Evolutionary conservation across 1,140 invertebrate genomes (phyloP).

Genomic region (Bombus superbus): DNA sequence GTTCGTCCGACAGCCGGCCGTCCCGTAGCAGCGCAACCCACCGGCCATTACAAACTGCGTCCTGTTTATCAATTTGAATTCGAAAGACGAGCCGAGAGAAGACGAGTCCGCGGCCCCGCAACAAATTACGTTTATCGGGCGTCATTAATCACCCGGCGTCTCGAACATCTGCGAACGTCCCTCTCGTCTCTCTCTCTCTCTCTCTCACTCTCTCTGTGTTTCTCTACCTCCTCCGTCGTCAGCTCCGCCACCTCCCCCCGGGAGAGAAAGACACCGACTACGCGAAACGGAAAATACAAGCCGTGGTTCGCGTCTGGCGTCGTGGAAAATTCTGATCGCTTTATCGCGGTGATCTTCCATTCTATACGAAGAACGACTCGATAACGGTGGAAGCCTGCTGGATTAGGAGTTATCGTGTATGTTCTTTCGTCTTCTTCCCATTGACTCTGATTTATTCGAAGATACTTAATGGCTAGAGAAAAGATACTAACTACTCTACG

Average conservation of each 20-base stretch:
- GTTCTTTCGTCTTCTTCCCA: not conserved
- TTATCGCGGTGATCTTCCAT: constrained; percentile 3
- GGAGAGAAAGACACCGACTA: not conserved
- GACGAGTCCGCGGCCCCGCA: constrained; percentile 63
- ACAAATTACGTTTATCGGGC: constrained; percentile 70
- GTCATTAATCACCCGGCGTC: constrained; percentile 67
- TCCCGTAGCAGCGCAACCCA: constrained; percentile 32
- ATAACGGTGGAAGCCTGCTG: not conserved
- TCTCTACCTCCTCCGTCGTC: not conserved
- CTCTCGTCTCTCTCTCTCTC: constrained; percentile 20
- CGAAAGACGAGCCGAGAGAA: constrained; percentile 66
- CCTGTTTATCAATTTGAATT: constrained; percentile 73
- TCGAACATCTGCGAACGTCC: constrained; percentile 65
- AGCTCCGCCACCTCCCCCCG: not conserved
- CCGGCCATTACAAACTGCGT: constrained; percentile 64
- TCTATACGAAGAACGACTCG: not conserved
- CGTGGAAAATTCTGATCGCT: constrained; percentile 33
- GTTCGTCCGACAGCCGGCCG: constrained; percentile 48
- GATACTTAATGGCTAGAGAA: not conserved
- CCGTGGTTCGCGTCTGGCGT: not conserved
- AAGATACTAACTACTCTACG: not conserved
- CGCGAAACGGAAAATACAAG: constrained; percentile 48
- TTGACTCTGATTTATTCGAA: not conserved
- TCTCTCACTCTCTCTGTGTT: too few relatives aligned
- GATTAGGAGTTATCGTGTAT: not conserved